Evolutionary conservation across 1,140 invertebrate genomes (phyloP), one percentile per base, ranked within the genome.

Genomic region (Dendrolimus kikuchii): DNA sequence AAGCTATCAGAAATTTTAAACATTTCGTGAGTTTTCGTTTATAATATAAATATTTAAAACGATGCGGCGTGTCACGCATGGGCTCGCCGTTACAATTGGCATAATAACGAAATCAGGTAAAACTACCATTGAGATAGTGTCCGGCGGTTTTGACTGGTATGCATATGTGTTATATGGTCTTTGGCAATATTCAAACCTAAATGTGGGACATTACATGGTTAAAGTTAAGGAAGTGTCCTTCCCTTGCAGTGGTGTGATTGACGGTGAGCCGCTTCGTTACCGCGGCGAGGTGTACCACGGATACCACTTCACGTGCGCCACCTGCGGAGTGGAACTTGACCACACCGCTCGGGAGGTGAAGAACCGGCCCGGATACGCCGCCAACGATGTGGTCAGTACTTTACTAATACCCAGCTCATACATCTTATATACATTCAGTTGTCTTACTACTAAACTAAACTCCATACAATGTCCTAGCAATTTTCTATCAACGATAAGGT

Each of bases 291-390:
- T 97, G 2, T 99, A 98, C 88, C 99, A 99, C 89, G 96, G 98
- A 0, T 99, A 99, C 88, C 99, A 99, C 85, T 99, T 99, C 87
- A 99, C 98, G 75, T 99, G 99, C 81, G 95, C 95, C 40, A 91
- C 94, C 4, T 99, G 97, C 87, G 93, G 94, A 46, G 89, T 94
- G 2, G 95, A 96, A 83, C 88, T 96, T 39, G 95, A 95, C 86
- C 93, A 95, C 45, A 97, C 97, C 74, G 98, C 98, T 5, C 88
- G 98, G 49, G 98, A 99, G 89, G 95, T 99, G 36, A 95, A 96
- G 85, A 96, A 94, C 68, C 90, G 95, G 56, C 93, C 95, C 6
- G 95, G 95, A 6, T 95, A 94, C 81, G 93, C 95, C 48, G 93
- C 94, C n/a, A 96, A 96, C 80, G 95, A 97, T 85, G 93, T 96